Percentiles rank a stretch among this genome's conserved stretches.
Conservation (phyloP, 2,888 invertebrate genomes). For the Exocentrus adspersus region DNA sequence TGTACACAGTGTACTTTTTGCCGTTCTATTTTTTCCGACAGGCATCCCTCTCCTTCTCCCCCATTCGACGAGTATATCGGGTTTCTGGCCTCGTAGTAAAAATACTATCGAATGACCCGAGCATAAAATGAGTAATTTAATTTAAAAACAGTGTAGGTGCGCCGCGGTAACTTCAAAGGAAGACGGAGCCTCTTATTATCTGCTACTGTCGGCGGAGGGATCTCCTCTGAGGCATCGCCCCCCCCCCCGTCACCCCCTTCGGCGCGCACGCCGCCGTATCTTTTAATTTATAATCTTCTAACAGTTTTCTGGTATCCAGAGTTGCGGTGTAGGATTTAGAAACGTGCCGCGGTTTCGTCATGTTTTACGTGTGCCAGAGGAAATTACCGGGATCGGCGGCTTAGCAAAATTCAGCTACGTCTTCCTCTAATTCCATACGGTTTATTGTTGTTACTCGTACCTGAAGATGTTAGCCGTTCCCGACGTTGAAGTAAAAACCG, state of each 20-base stretch:
- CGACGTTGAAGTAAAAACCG: neutral
- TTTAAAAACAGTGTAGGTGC: constrained; percentile 63
- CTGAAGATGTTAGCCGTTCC: too few relatives aligned
- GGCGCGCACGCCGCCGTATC: constrained; percentile 1
- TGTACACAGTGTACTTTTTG: too few relatives aligned
- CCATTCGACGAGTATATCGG: constrained; percentile 37
- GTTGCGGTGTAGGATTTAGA: too few relatives aligned
- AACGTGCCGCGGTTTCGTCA: too few relatives aligned
- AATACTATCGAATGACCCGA: constrained; percentile 47
- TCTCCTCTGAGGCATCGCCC: constrained; percentile 29
- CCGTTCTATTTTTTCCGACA: too few relatives aligned
- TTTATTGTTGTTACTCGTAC: too few relatives aligned
- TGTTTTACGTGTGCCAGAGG: too few relatives aligned
- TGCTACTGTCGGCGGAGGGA: constrained; percentile 61
- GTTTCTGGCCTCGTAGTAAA: constrained; percentile 39
- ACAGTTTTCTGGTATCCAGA: too few relatives aligned
- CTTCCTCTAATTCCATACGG: too few relatives aligned
- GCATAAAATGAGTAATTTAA: constrained; percentile 61
- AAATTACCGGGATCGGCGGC: too few relatives aligned
- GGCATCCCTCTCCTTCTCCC: too few relatives aligned
- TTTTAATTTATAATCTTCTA: constrained; percentile 20
- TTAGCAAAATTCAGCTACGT: too few relatives aligned
- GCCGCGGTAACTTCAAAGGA: constrained; percentile 60
- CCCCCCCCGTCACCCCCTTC: constrained; percentile 5
- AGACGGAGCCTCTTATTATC: constrained; percentile 62